Conservation (phyloP, 2,113 vertebrate genomes). For the Pterocles orientalis region DNA sequence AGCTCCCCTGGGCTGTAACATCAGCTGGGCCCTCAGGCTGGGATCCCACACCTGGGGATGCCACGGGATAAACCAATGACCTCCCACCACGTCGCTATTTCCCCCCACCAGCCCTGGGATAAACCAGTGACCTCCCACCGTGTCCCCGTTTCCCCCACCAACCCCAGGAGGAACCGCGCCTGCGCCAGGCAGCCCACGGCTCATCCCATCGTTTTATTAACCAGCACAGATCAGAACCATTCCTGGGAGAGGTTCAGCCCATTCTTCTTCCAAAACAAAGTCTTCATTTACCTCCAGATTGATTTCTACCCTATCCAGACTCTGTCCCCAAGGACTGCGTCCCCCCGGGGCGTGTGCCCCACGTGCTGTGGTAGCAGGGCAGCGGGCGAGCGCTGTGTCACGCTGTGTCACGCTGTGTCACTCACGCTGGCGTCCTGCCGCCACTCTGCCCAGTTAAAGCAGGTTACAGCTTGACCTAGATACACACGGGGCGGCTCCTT, state of each 20-base stretch:
- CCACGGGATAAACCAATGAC: neutral
- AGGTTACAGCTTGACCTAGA: slow-evolving; percentile 45
- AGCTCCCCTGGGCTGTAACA: fast-evolving
- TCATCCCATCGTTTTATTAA: neutral
- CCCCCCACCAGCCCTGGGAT: neutral
- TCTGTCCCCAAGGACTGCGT: neutral
- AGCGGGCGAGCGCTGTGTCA: fast-evolving
- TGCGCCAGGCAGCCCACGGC: neutral
- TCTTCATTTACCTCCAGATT: neutral
- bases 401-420: fast-evolving
- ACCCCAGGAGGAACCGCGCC: neutral
- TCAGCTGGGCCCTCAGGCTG: neutral
- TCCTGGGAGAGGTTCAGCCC: neutral
- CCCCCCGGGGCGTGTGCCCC: fast-evolving
- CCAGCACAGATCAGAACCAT: neutral
- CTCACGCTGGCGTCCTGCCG: fast-evolving
- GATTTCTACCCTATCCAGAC: neutral
- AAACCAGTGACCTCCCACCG: neutral
- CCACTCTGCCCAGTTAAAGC: neutral
- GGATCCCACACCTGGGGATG: fast-evolving
- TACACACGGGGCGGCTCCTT: neutral
- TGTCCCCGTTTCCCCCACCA: neutral
- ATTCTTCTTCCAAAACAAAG: neutral
- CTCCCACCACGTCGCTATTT: neutral
- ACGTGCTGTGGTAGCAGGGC: fast-evolving